Evolutionary conservation across 2,888 invertebrate species (phyloP), one percentile per base, ranked within the genome.

Genomic region (Chirona hameri): DNA sequence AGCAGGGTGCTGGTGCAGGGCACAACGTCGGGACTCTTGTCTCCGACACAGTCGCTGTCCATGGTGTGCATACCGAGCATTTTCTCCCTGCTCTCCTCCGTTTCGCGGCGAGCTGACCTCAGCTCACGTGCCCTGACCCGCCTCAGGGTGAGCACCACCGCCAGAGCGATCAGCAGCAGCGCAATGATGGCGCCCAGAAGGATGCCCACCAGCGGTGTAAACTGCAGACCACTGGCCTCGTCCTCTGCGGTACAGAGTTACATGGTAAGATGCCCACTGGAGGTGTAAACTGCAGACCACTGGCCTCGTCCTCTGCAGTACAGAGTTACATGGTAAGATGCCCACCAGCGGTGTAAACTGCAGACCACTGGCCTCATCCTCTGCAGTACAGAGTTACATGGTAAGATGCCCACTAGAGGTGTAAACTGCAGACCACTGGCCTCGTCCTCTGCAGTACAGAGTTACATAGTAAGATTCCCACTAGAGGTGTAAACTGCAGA

Each of bases 1-100:
- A 76, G 76, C 76, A 76, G 76, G 1, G 76, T 76, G 46, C 76
- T 76, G 46, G 76, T 76, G 46, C 39, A 76, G 39, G 76, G 76
- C 76, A 76, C 76, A 1, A 76, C 76, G 46, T 76, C 76, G 21
- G 76, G 76, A 24, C 76, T 76, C 76, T 76, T 76, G 24, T 76
- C 76, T 39, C 46, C 76, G 46, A 76, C 76, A 10, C 76, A 46
- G 7, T 76, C 39, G 24, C 21, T 0, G 76, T 76, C 76, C 46
- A 76, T 39, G 10, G 39, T 15, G 76, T 9, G 18, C 39, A 46
- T 21, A 12, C 76, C 24, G 27, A 76, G 46, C 76, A 76, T 76
- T 24, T 76, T 76, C 76, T 76, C 24, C 9, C 76, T 18, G 46
- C 39, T 46, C 76, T 39, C 39, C 24, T 46, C 39, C 0, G 46